Percentiles rank a stretch among this genome's conserved stretches.
phyloP scores from a whole-genome alignment of 2,888 invertebrate genomes.

The Aradus depressus region DNA sequence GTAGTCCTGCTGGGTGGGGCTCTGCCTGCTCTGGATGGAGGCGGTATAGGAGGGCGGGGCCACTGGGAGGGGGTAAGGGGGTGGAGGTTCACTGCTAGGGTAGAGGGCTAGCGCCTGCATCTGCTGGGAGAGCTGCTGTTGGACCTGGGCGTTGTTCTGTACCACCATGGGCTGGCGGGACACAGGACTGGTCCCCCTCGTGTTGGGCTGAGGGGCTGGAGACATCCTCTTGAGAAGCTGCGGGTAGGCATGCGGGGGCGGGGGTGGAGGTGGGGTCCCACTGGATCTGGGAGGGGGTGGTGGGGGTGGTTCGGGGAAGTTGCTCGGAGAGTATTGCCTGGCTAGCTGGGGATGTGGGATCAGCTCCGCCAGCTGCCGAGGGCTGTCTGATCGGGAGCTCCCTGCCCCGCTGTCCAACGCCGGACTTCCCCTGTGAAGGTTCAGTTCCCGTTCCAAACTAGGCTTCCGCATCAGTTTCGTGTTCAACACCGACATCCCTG shows the following conservation, averaged over 20 bases:
- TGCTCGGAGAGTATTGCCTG: constrained; percentile 60
- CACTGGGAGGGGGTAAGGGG: constrained; percentile 48
- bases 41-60: constrained; percentile 78
- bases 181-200: constrained; percentile 61
- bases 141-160: constrained; percentile 58
- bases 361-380: constrained; percentile 50
- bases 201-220: constrained; percentile 49
- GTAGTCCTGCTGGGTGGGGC: constrained; percentile 69
- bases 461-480: constrained; percentile 71
- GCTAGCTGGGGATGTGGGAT: constrained; percentile 52
- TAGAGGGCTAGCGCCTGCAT: constrained; percentile 76
- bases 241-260: constrained; percentile 50
- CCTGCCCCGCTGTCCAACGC: constrained; percentile 76
- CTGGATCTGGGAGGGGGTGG: constrained; percentile 64
- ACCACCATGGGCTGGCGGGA: constrained; percentile 64
- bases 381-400: constrained; percentile 80
- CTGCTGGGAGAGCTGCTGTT: constrained; percentile 78
- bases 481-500: constrained; percentile 25
- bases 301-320: constrained; percentile 47
- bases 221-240: constrained; percentile 67
- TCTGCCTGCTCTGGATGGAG: constrained; percentile 76
- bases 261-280: constrained; percentile 45
- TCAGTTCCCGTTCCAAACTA: constrained; percentile 73
- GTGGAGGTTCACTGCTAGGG: constrained; percentile 52
- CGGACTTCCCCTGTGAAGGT: constrained; percentile 66